These are phyloP conservation scores for Megaceryle torquata DNA, from an alignment of 2,113 vertebrate species.

Conservation along the genomic window DNA sequence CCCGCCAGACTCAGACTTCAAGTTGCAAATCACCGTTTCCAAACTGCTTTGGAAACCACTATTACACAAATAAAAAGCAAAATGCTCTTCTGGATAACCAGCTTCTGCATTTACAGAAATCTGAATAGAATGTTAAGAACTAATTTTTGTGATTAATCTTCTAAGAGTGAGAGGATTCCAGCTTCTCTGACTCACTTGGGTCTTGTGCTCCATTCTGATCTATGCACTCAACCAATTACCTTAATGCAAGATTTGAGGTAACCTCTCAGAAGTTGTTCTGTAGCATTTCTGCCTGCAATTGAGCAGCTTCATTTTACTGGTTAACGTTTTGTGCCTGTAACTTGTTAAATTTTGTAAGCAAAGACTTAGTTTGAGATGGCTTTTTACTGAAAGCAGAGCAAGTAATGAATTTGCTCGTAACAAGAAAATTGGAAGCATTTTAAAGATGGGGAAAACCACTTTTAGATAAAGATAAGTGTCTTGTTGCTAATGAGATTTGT, in stretches of 20 bases:
- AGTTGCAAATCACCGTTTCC: background rate
- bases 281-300: background rate
- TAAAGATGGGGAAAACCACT: background rate
- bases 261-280: background rate
- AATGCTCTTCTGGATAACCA: background rate
- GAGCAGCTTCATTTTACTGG: background rate
- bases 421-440: background rate
- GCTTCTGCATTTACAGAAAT: background rate
- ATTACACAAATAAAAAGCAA: background rate
- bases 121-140: background rate
- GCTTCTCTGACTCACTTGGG: background rate
- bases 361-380: background rate
- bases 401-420: background rate
- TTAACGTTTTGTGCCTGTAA: background rate
- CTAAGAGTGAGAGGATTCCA: background rate
- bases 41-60: background rate
- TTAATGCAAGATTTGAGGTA: fast-evolving
- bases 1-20: background rate
- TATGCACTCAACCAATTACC: background rate
- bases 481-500: background rate
- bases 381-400: background rate
- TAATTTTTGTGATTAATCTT: background rate
- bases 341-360: background rate
- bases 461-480: background rate
- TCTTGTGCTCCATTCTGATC: background rate